These are phyloP conservation scores for Onthophagus taurus DNA, from an alignment of 1,140 invertebrate genomes.

Conservation along the genomic window DNA sequence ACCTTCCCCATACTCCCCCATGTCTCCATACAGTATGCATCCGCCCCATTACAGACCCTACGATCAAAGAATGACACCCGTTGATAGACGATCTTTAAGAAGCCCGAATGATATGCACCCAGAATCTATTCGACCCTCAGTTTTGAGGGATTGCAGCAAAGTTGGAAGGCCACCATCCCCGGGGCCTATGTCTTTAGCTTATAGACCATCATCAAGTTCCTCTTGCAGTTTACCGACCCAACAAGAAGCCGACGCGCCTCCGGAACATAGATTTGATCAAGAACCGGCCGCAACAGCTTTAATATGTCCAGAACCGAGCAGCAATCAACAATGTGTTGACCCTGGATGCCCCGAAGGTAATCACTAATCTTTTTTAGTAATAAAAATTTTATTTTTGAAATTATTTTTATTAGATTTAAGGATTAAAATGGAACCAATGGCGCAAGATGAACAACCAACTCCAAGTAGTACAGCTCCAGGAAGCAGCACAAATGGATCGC, in stretches of 20 bases:
- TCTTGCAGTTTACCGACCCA: slow-evolving; percentile 29
- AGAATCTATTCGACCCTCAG: slow-evolving; percentile 48
- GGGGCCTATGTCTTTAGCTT: slow-evolving; percentile 29
- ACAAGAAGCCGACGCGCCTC: slow-evolving; percentile 32
- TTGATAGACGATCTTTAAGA: slow-evolving; percentile 40
- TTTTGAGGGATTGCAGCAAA: slow-evolving; percentile 51
- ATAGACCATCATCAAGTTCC: slow-evolving; percentile 29
- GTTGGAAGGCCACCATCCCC: slow-evolving; percentile 42
- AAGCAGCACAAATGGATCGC: slow-evolving; percentile 34
- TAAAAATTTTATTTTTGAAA: neutral
- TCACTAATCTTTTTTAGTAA: neutral
- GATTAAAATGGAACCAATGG: slow-evolving; percentile 50
- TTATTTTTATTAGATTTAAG: slow-evolving; percentile 44
- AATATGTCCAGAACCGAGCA: slow-evolving; percentile 32
- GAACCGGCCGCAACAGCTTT: slow-evolving; percentile 33
- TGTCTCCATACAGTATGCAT: slow-evolving; percentile 40
- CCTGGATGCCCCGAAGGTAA: slow-evolving; percentile 42
- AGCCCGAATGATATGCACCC: slow-evolving; percentile 42
- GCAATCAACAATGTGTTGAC: slow-evolving; percentile 31
- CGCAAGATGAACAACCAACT: slow-evolving; percentile 42
- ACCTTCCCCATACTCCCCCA: slow-evolving; percentile 37
- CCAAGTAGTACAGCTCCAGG: slow-evolving; percentile 41
- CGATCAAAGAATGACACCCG: slow-evolving; percentile 37
- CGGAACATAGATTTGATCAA: slow-evolving; percentile 30
- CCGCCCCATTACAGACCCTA: slow-evolving; percentile 35